A percentile compares a stretch with the other conserved stretches of the same genome.
These are phyloP conservation scores for Hofmannophila pseudospretella DNA, from an alignment of 2,888 invertebrate species.

Conservation along the genomic window DNA sequence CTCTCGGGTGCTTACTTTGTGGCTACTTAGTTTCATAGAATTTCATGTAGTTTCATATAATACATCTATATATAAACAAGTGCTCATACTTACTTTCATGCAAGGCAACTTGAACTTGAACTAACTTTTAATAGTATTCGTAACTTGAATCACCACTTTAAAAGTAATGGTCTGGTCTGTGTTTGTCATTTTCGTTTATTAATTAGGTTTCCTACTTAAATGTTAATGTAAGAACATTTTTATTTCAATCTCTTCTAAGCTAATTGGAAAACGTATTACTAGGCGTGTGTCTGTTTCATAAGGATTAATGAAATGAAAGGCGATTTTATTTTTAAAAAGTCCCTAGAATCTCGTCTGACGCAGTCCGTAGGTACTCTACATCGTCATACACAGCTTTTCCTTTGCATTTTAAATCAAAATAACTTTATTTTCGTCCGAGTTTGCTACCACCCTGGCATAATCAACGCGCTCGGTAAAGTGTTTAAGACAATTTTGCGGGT, in stretches of 20 bases:
- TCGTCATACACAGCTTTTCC: constrained; percentile 46
- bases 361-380: constrained; percentile 16
- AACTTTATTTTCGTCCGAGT: constrained; percentile 66
- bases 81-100: neutral
- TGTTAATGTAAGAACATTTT: too few species aligned
- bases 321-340: constrained; percentile 41
- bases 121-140: too few species aligned
- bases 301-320: constrained; percentile 62
- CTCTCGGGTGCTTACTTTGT: constrained; percentile 35
- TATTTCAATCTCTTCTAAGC: neutral
- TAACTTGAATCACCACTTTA: too few species aligned
- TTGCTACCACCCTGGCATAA: constrained; percentile 63
- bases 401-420: constrained; percentile 72
- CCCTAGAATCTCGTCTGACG: constrained; percentile 30
- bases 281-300: constrained; percentile 4
- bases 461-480: constrained; percentile 60
- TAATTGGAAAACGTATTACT: neutral
- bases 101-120: too few species aligned
- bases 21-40: constrained; percentile 21
- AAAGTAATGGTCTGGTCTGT: too few species aligned
- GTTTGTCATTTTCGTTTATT: too few species aligned
- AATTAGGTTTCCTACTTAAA: too few species aligned
- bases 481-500: constrained; percentile 63
- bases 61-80: neutral
- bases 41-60: neutral